Evolutionary conservation across 2,797 vertebrate genomes (phyloP).

Genomic region (Coendou prehensilis): DNA sequence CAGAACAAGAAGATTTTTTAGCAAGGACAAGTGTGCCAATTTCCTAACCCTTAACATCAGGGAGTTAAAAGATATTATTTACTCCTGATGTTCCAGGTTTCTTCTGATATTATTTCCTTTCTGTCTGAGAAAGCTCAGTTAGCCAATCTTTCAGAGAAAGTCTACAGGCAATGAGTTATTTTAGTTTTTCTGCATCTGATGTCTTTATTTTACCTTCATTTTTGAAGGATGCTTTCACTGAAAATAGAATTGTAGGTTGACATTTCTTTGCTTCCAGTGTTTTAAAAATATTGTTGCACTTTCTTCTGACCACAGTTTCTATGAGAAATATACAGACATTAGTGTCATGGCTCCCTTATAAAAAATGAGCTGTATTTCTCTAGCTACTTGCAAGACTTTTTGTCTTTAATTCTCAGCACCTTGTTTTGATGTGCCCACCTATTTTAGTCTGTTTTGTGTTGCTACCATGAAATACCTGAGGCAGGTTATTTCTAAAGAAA

Average conservation of each 20-base stretch:
- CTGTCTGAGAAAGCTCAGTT: not conserved
- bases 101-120: not conserved
- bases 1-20: not conserved
- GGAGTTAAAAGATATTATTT: slow-evolving; percentile 13
- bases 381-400: not conserved
- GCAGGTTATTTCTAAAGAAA: not conserved
- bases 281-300: slow-evolving; percentile 4
- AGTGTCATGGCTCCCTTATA: not conserved
- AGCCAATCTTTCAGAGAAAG: slow-evolving; percentile 13
- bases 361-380: slow-evolving; percentile 20
- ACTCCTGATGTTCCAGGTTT: slow-evolving; percentile 23
- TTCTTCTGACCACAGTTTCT: not conserved
- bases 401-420: not conserved
- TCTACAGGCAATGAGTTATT: slow-evolving; percentile 17
- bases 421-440: not conserved
- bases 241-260: not conserved
- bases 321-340: not conserved
- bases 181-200: slow-evolving; percentile 37
- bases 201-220: slow-evolving; percentile 27
- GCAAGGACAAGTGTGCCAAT: not conserved
- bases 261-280: not conserved
- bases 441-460: not conserved
- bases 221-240: slow-evolving; percentile 44
- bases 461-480: not conserved
- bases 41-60: slow-evolving; percentile 21